Evolutionary conservation across 92 coral and sea anemone genomes (phyloP).

Genomic region (Porites rus): DNA sequence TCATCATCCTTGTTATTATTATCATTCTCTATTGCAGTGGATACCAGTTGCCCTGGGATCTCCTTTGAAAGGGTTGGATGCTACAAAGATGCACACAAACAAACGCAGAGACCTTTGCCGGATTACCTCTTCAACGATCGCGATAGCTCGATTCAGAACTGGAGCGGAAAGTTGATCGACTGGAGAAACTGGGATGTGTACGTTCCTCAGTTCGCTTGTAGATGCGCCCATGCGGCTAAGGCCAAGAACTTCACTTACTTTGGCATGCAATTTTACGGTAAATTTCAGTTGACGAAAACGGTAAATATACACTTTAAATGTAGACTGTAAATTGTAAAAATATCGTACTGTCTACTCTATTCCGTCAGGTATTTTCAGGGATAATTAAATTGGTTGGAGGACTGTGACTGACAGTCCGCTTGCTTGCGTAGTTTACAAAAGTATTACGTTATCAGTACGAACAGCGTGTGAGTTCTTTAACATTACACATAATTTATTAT

Average conservation of each 20-base stretch:
- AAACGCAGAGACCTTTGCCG: slow-evolving; percentile 59
- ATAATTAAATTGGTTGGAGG: no score
- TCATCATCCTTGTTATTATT: not conserved
- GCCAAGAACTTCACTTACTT: slow-evolving; percentile 52
- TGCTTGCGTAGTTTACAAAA: no score
- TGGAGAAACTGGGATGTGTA: slow-evolving; percentile 78
- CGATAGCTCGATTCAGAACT: slow-evolving; percentile 55
- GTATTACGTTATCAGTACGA: no score
- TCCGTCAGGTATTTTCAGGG: no score
- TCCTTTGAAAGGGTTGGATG: slow-evolving; percentile 63
- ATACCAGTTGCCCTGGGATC: slow-evolving; percentile 50
- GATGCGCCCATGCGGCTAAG: slow-evolving; percentile 68
- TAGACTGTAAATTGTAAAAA: no score
- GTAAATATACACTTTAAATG: no score
- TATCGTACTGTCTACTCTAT: no score
- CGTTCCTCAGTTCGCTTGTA: slow-evolving; percentile 65
- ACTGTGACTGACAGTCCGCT: no score
- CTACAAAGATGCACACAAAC: slow-evolving; percentile 40
- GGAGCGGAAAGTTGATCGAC: slow-evolving; percentile 67
- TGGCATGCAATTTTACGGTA: slow-evolving; percentile 73
- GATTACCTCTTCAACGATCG: slow-evolving; percentile 73
- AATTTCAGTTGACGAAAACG: no score
- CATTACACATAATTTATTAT: no score
- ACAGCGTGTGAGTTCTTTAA: no score
- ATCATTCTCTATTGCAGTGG: slow-evolving; percentile 31